Base-by-base conservation (phyloP, 2,888 invertebrate species). In the Cosmopolites sordidus region DNA sequence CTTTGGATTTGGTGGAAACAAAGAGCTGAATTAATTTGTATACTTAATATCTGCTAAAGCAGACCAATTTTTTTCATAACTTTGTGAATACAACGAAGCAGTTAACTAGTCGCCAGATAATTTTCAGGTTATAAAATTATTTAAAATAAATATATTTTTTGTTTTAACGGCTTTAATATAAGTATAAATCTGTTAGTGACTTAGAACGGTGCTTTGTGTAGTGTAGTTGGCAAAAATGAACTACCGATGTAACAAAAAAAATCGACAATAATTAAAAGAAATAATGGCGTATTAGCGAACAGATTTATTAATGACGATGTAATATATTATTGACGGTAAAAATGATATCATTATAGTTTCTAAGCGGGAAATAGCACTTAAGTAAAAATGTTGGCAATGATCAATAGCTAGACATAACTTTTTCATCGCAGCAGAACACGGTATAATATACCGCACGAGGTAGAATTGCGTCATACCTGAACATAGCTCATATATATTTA, bases 351-450 rank as follows among this genome's bases (percentile, higher is more conserved):
- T n/a, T 5, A 5, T 12, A 12, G 33, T 33, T n/a, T 33, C 33
- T 33, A 33, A 33, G 33, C 33, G 33, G 33, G 33, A 33, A 33
- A 33, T 33, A 33, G 12, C 33, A 12, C 33, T 33, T 33, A 33
- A 33, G 33, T 33, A 33, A 54, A 37, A 56, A 56, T 42, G 14
- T 50, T 42, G 49, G 49, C 54, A 54, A 41, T 53, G 48, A 49
- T 45, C 48, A 47, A 55, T 46, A 46, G 38, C n/a, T 12, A 16
- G 16, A 16, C 30, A 54, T 46, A 22, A 41, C 17, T 54, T 49
- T 54, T 51, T 48, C 43, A 44, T 16, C 48, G 39, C 39, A 33
- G 33, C 33, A 12, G 5, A 33, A n/a, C 33, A n/a, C 33, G 33
- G 33, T n/a, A 9, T n/a, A 9, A 12, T 33, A 5, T n/a, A 33